phyloP scores from a whole-genome alignment of 1,140 invertebrate species.

The Heliothis virescens region DNA sequence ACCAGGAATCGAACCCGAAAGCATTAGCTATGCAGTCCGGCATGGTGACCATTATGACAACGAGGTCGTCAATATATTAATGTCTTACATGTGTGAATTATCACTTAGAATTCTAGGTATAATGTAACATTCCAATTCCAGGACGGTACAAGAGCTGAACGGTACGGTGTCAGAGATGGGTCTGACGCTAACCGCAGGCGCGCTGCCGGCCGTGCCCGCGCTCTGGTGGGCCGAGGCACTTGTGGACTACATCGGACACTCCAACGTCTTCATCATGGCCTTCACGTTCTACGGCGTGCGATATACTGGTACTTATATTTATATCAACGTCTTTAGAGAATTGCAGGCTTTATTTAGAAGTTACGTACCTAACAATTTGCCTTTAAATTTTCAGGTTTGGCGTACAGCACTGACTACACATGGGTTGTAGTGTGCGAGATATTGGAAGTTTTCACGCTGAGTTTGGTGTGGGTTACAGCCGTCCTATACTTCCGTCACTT shows the following conservation, averaged over 20 bases:
- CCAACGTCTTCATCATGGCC: constrained; percentile 93
- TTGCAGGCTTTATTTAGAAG: not conserved
- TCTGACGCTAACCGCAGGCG: constrained; percentile 88
- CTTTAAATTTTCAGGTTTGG: constrained; percentile 84
- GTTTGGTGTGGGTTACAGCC: constrained; percentile 94
- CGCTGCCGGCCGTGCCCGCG: constrained; percentile 90
- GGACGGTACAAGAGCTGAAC: constrained; percentile 85
- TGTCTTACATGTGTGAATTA: too few relatives aligned
- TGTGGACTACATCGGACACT: constrained; percentile 94
- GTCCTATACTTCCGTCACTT: constrained; percentile 93
- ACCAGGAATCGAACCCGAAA: too few relatives aligned
- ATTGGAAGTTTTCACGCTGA: constrained; percentile 93
- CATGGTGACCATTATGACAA: too few relatives aligned
- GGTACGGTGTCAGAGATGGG: constrained; percentile 89
- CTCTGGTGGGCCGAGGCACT: constrained; percentile 93
- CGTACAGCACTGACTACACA: constrained; percentile 88
- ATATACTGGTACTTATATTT: constrained; percentile 86
- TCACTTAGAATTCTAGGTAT: not conserved
- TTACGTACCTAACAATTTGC: too few relatives aligned
- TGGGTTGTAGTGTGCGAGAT: constrained; percentile 90
- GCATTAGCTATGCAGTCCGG: too few relatives aligned
- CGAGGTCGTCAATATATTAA: too few relatives aligned
- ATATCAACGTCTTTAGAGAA: not conserved
- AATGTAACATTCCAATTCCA: constrained; percentile 62
- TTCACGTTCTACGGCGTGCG: constrained; percentile 93